Base-by-base conservation (phyloP, 2,888 invertebrate species). In the Luperina nickerlii region DNA sequence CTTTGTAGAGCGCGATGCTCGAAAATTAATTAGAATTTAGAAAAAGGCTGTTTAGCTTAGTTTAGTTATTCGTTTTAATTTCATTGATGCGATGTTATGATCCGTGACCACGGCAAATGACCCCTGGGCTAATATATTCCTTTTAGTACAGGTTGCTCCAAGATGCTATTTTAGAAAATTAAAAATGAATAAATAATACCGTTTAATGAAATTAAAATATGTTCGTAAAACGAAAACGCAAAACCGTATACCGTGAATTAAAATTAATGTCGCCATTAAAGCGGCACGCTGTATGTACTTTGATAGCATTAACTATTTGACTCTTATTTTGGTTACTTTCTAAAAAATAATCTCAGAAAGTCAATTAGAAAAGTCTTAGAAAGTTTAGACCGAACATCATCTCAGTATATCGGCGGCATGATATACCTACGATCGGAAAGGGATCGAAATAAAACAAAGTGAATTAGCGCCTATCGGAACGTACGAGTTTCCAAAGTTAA, bases 361-460 rank as follows among this genome's bases (percentile, higher is more conserved):
- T 81, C 78, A 84, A 84, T 84, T 88, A 84, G 74, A 72, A 68
- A 80, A 65, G 72, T 73, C 73, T 88, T 82, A 54, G 70, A 76
- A 87, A 88, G 78, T 87, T 87, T 69, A 81, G 87, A 79, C 63
- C 76, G 66, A 87, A 81, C 79, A 85, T 83, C 72, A 87, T 81
- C 73, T 76, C 63, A 67, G 62, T 75, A 78, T 68, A 85, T 81
- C 76, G 68, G 57, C 67, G 66, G 69, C 79, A 87, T 88, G 87
- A 88, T 82, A 71, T 76, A 38, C 38, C 38, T 38, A 88, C 79
- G 85, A 81, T 71, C 79, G 73, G 62, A 76, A 7, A 65, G 88
- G 88, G 88, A 88, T 66, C 79, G 65, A 85, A 88, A 85, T 79
- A 83, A 88, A 88, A 87, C 82, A 85, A 87, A 88, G 82, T 83